These are phyloP conservation scores for Thinocorus orbignyianus DNA, from an alignment of 2,113 vertebrate genomes.

Conservation along the genomic window DNA sequence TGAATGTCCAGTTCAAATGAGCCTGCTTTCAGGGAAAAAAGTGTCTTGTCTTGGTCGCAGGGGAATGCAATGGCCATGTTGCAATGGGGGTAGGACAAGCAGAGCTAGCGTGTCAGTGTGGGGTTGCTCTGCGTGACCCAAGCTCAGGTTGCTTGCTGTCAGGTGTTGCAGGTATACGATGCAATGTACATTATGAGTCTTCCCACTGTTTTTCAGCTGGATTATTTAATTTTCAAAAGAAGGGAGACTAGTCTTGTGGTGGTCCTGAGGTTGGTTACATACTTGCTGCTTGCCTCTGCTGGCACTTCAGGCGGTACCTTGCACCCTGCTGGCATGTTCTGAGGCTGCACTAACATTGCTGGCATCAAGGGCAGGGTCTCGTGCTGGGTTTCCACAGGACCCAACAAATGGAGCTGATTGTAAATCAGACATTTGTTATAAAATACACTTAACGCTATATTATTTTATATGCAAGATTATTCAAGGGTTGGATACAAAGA, in stretches of 20 bases:
- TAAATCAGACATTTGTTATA: not conserved
- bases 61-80: fast-evolving
- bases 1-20: not conserved
- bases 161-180: fast-evolving
- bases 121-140: not conserved
- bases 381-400: fast-evolving
- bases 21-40: not conserved
- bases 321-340: not conserved
- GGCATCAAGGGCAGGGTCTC: not conserved
- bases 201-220: not conserved
- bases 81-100: not conserved
- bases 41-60: not conserved
- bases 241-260: not conserved
- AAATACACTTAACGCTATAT: not conserved
- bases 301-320: not conserved
- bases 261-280: not conserved
- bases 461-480: not conserved
- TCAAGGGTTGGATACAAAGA: not conserved
- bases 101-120: fast-evolving
- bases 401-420: not conserved
- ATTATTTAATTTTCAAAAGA: not conserved
- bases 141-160: fast-evolving
- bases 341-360: fast-evolving
- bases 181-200: fast-evolving
- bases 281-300: fast-evolving